phyloP scores from a whole-genome alignment of 2,113 vertebrate genomes.

The Cynopterus brachyotis region DNA sequence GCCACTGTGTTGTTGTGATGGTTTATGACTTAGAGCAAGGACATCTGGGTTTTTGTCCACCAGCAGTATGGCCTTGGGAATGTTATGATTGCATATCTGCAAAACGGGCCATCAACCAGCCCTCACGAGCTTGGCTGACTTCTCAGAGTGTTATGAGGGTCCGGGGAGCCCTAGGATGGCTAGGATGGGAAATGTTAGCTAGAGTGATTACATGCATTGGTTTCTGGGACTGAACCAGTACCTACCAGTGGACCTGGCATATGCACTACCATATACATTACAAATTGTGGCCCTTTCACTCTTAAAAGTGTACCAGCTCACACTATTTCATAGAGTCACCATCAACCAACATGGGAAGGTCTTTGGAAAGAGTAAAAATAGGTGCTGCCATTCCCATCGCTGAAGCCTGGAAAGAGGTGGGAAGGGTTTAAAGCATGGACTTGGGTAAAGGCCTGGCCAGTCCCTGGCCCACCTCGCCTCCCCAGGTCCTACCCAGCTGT shows the following conservation, averaged over 20 bases:
- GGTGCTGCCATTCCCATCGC: not conserved
- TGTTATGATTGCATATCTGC: not conserved
- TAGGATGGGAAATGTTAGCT: not conserved
- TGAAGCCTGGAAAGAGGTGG: not conserved
- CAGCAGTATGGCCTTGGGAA: not conserved
- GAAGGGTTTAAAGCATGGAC: not conserved
- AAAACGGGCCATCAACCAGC: not conserved
- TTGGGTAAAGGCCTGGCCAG: not conserved
- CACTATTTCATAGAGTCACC: not conserved
- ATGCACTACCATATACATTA: too few relatives aligned
- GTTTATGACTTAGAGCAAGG: not conserved
- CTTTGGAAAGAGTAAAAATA: not conserved
- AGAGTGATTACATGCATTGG: rapidly evolving
- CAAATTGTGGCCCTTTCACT: too few relatives aligned
- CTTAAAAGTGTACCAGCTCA: not conserved
- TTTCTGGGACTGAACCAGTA: not conserved
- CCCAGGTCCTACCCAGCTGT: not conserved
- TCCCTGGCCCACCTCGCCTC: not conserved
- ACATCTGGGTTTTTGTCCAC: not conserved
- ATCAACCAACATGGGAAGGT: not conserved
- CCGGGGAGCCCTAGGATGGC: not conserved
- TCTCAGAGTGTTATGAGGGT: not conserved
- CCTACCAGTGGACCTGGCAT: rapidly evolving
- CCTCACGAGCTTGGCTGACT: not conserved
- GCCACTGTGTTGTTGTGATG: not conserved